Conservation (phyloP, 2,797 vertebrate genomes). For the Takifugu ocellatus region DNA sequence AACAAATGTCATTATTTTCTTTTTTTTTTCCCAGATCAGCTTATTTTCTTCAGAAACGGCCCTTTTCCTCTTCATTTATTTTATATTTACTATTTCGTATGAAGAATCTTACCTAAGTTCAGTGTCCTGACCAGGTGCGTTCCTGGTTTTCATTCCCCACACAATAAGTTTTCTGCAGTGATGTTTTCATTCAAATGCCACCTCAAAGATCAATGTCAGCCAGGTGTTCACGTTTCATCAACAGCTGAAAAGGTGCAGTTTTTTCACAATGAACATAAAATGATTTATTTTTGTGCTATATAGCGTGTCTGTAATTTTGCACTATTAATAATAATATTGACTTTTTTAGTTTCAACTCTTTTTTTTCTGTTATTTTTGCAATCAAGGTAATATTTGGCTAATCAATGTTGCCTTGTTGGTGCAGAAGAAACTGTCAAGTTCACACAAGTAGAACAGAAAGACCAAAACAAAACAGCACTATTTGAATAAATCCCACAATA, state of each 20-base stretch:
- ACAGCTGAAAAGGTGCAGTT: neutral
- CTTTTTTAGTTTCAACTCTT: no score
- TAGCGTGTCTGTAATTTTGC: no score
- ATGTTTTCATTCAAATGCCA: conserved; percentile 39
- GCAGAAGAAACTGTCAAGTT: no score
- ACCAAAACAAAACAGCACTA: conserved; percentile 6
- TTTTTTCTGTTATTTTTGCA: no score
- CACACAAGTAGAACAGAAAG: conserved; percentile 8
- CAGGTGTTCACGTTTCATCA: neutral
- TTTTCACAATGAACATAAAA: no score
- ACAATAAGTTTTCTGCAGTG: conserved; percentile 1
- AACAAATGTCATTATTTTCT: no score
- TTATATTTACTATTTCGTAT: conserved; percentile 42
- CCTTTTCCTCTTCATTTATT: conserved; percentile 18
- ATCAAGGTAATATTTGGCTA: no score
- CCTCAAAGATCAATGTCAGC: conserved; percentile 16
- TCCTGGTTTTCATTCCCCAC: neutral
- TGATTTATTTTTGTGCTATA: no score
- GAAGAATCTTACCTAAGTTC: conserved; percentile 24
- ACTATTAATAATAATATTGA: no score
- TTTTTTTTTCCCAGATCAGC: no score
- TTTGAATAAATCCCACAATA: conserved; percentile 30
- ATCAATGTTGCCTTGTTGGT: no score
- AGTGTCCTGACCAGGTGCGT: conserved; percentile 13
- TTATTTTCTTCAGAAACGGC: no score